Base-by-base conservation (phyloP, 2,113 vertebrate species). In the Garra rufa region DNA sequence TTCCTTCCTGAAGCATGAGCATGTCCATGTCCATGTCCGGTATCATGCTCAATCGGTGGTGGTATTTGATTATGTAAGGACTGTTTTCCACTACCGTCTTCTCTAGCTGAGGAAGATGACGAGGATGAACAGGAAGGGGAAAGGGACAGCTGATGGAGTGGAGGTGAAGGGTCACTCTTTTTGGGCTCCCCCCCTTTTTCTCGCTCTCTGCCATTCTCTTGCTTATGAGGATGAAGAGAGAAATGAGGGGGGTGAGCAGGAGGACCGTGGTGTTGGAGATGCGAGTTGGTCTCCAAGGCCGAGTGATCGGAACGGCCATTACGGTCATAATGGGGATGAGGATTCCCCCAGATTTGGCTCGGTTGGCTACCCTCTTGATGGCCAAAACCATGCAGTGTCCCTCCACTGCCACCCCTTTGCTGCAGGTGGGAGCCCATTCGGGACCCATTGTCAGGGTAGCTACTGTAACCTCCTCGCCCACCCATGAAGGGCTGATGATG, bases 401-500 rank as follows among this genome's bases (percentile, higher is more conserved):
- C 92, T 61, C 93, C 87, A 76, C 90, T 71, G 88, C 87, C 59
- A 63, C 90, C 81, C 92, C 96, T 89, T 91, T 91, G 92, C 85
- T 92, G 91, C 17, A 94, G 92, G 76, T 94, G 95, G 81, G 87
- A 89, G 77, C 85, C 91, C 87, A 92, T 93, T 87, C 95, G 91
- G 6, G 90, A 89, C 83, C 95, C 94, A 76, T 94, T 94, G 76
- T 98, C 97, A 0, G 95, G 91, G 85, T 97, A 97, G 88, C 92
- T 95, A 89, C 76, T 94, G 91, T 88, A 95, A 89, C 91, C 94
- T 59, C 92, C 85, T 15, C 95, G 93, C 43, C 93, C 94, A 24
- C 94, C 92, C 75, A 96, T 89, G 61, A 96, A 97, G 43, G 94
- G 86, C 81, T 95, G 93, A 0, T 94, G 28, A 92, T 93, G 89